Evolutionary conservation across 2,888 invertebrate genomes (phyloP).

Genomic region (Drosophila koepferae): DNA sequence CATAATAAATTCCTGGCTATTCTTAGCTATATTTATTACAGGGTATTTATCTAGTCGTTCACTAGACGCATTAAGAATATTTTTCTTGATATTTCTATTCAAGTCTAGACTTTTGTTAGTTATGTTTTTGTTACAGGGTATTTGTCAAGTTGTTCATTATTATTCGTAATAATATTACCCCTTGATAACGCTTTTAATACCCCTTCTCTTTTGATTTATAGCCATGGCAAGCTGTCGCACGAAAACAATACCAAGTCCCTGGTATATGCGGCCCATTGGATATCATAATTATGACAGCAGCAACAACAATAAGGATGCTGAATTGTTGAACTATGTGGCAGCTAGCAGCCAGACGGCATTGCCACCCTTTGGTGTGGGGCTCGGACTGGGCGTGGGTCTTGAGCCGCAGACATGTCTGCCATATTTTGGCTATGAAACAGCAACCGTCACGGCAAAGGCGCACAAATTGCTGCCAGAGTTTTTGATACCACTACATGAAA

Average conservation of each 20-base stretch:
- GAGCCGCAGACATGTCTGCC: conserved; percentile 76
- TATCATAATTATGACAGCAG: conserved; percentile 74
- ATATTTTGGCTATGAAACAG: conserved; percentile 72
- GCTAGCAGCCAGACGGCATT: conserved; percentile 40
- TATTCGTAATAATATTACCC: no score
- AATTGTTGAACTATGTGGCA: conserved; percentile 49
- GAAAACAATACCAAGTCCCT: conserved; percentile 71
- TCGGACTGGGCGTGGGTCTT: conserved; percentile 19
- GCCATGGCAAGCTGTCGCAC: conserved; percentile 70
- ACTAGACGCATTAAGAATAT: neutral
- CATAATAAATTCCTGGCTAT: neutral
- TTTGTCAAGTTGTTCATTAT: neutral
- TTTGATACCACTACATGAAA: conserved; percentile 79
- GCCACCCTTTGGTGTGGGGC: conserved; percentile 37
- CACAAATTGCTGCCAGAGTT: conserved; percentile 77
- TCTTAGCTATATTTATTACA: neutral
- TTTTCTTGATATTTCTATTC: neutral
- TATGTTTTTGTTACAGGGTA: neutral
- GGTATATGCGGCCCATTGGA: conserved; percentile 76
- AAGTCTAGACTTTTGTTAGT: neutral
- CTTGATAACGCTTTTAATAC: neutral
- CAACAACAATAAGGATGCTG: conserved; percentile 43
- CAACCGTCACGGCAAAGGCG: conserved; percentile 46
- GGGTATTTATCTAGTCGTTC: neutral
- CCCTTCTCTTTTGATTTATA: conserved; percentile 63